These are phyloP conservation scores for Helicorthomorpha holstii DNA, from an alignment of 1,140 invertebrate species.

Conservation along the genomic window DNA sequence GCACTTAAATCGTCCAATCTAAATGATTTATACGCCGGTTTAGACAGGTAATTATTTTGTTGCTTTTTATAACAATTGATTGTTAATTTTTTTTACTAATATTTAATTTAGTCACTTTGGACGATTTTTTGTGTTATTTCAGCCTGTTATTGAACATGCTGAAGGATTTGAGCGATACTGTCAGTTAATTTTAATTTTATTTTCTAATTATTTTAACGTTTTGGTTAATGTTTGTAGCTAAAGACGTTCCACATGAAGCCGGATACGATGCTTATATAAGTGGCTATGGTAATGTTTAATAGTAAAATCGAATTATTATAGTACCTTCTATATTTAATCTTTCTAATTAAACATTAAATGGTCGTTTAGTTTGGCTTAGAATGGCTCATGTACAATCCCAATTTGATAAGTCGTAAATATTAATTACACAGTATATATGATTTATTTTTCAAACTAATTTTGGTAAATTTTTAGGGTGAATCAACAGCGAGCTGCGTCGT, in stretches of 20 bases:
- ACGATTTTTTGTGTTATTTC: conserved; percentile 1
- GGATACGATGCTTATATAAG: conserved; percentile 56
- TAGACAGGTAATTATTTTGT: neutral
- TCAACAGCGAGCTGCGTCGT: neutral
- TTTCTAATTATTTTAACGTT: neutral
- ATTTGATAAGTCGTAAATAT: conserved; percentile 16
- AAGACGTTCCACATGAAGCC: conserved; percentile 42
- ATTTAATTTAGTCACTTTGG: neutral
- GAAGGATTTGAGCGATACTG: conserved; percentile 11
- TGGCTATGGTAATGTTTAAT: conserved; percentile 34
- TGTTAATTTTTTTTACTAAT: neutral
- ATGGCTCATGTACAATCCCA: conserved; percentile 30
- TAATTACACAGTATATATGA: too few relatives aligned
- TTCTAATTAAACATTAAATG: too few relatives aligned
- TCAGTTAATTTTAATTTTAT: neutral
- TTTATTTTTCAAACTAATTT: too few relatives aligned
- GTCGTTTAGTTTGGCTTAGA: conserved; percentile 30
- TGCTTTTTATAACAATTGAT: neutral
- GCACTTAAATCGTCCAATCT: neutral
- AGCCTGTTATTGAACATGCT: conserved; percentile 11
- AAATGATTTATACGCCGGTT: neutral
- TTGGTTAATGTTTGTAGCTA: neutral
- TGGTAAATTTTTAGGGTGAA: too few relatives aligned
- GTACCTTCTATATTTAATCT: too few relatives aligned
- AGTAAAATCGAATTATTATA: too few relatives aligned